Percentiles rank a stretch among this genome's conserved stretches.
Conservation (phyloP, 2,113 vertebrate genomes). For the Excalfactoria chinensis region DNA sequence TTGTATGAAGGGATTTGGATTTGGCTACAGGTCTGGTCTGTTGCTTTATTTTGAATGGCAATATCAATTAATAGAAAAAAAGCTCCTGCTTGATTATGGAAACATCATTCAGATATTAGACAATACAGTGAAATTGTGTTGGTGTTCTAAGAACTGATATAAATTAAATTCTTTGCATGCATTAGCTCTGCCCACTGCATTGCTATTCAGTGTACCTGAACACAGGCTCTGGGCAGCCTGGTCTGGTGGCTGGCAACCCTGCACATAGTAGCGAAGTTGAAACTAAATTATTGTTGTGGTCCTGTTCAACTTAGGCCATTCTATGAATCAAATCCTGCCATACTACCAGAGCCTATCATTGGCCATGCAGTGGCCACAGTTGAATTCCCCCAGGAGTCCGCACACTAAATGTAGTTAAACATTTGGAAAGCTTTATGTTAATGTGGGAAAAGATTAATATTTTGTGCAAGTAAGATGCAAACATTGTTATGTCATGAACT, state of each 20-base stretch:
- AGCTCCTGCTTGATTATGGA: neutral
- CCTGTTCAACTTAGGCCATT: no score
- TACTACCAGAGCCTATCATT: neutral
- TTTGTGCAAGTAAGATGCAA: neutral
- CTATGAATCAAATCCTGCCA: neutral
- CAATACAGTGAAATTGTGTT: neutral
- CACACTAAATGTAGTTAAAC: neutral
- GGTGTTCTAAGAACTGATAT: neutral
- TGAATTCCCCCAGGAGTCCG: neutral
- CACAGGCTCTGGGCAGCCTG: no score
- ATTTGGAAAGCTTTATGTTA: neutral
- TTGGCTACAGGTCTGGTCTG: neutral
- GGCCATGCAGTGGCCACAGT: fast-evolving
- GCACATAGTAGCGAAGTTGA: no score
- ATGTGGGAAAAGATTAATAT: neutral
- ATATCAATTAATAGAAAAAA: neutral
- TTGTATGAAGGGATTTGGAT: neutral
- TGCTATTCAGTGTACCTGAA: neutral
- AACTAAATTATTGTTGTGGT: no score
- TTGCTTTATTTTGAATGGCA: neutral
- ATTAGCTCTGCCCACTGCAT: neutral
- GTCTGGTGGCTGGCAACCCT: no score
- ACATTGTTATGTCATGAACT: neutral
- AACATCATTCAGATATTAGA: neutral
- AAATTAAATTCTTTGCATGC: neutral